Conservation (phyloP, 2,113 vertebrate genomes). For the Apistogramma diplotaenia region DNA sequence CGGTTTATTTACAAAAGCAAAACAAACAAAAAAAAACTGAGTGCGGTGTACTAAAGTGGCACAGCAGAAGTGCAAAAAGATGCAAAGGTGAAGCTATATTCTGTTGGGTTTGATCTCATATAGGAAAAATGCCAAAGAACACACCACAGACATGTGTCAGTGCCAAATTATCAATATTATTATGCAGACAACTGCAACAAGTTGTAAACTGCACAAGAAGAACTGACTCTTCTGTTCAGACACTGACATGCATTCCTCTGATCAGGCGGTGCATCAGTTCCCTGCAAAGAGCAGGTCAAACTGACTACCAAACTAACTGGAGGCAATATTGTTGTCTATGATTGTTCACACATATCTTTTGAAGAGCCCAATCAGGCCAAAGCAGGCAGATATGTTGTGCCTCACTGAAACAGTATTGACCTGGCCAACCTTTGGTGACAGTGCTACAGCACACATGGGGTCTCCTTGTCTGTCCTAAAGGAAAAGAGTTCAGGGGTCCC, state of each 20-base stretch:
- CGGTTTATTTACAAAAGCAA: too few species aligned
- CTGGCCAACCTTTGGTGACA: conserved; percentile 47
- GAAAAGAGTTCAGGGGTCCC: conserved; percentile 57
- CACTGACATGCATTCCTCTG: neutral
- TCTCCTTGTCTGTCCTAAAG: conserved; percentile 33
- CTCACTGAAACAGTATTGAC: conserved; percentile 39
- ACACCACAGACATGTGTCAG: neutral
- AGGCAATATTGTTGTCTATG: neutral
- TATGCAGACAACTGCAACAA: neutral
- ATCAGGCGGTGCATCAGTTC: neutral
- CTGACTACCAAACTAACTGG: neutral
- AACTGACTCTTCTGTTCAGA: neutral
- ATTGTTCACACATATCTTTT: neutral
- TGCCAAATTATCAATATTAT: neutral
- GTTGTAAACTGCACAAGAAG: neutral
- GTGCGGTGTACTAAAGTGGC: too few species aligned
- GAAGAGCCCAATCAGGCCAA: neutral
- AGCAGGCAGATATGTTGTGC: conserved; percentile 8
- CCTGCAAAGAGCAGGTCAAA: neutral
- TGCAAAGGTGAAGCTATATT: too few species aligned
- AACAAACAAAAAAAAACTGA: too few species aligned
- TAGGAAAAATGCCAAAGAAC: neutral
- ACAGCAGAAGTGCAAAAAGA: too few species aligned
- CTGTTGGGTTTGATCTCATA: too few species aligned
- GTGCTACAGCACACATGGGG: conserved; percentile 48